Evolutionary conservation across 1,140 invertebrate species (phyloP).

Genomic region (Theocolax elegans): DNA sequence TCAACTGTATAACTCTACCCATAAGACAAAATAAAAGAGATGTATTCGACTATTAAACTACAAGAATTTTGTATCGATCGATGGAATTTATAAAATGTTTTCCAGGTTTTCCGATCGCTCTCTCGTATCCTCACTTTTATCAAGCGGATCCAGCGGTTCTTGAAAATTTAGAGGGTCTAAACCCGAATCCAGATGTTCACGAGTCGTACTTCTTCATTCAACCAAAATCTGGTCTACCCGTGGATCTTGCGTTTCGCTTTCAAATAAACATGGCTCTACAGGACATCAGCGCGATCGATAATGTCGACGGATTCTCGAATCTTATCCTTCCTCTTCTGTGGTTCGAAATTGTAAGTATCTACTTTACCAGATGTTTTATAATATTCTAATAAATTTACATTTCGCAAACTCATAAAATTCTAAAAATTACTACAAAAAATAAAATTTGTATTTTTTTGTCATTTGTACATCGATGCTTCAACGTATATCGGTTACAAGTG

Average conservation of each 20-base stretch:
- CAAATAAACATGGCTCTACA: constrained; percentile 87
- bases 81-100: no score
- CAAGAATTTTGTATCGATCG: no score
- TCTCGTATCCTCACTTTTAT: constrained; percentile 92
- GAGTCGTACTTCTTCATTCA: constrained; percentile 78
- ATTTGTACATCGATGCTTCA: no score
- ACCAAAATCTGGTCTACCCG: constrained; percentile 80
- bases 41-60: no score
- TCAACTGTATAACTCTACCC: no score
- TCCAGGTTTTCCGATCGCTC: constrained; percentile 81
- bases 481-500: no score
- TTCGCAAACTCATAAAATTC: background rate
- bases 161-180: constrained; percentile 76
- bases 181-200: constrained; percentile 76
- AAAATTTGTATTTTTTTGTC: no score
- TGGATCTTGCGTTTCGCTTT: constrained; percentile 78
- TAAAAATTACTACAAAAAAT: background rate
- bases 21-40: no score
- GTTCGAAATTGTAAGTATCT: constrained; percentile 85
- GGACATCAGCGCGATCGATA: constrained; percentile 72
- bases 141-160: constrained; percentile 75
- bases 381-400: background rate
- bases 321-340: constrained; percentile 80
- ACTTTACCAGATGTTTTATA: background rate
- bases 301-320: constrained; percentile 74